Evolutionary conservation across 1,140 invertebrate species (phyloP), one percentile per base, ranked within the genome.

Genomic region (Cephus cinctus): DNA sequence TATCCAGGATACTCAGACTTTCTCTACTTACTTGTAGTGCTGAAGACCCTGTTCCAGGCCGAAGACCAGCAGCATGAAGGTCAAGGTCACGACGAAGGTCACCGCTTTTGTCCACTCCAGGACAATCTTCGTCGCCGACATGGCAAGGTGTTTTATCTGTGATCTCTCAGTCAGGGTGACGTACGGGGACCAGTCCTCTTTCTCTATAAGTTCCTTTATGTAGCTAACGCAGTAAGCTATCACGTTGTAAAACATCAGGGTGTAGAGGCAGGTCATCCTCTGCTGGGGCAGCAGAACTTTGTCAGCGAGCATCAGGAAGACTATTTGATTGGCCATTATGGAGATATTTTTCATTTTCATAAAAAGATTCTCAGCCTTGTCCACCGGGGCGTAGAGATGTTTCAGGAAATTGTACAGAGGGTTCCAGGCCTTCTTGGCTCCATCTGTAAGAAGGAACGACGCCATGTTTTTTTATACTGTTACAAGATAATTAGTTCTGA

Each of bases 71-170:
- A 89, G 75, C 74, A 88, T 83, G 61, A 88, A 89, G 1, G 86
- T 87, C n/a, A 88, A 77, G 3, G 87, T 90, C 18, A 89, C 86
- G 18, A 88, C 80, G 60, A 89, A 90, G 1, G 87, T 89, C 15
- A 90, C 82, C 1, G 86, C 87, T 75, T 89, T 90, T 5, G 87
- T 89, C 83, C 87, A 89, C 71, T 90, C 88, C 11, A 90, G 76
- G 5, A 89, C 86, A 43, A 90, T 86, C 71, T 89, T 89, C 0
- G 87, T 89, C 0, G 87, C 83, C 2, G 86, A 86, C 85, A 90
- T 87, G n/a, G 87, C 87, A 8, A 90, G 78, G 59, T 89, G 88
- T 56, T 86, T 84, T 18, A 90, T 80, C 40, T 83, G 81, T 27
- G 86, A 87, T 59, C 84, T 82, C 40, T 86, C 80, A 0, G 86